Percentiles rank a stretch among this genome's conserved stretches.
phyloP scores from a whole-genome alignment of 1,140 invertebrate species.

The Megathymus violae region DNA sequence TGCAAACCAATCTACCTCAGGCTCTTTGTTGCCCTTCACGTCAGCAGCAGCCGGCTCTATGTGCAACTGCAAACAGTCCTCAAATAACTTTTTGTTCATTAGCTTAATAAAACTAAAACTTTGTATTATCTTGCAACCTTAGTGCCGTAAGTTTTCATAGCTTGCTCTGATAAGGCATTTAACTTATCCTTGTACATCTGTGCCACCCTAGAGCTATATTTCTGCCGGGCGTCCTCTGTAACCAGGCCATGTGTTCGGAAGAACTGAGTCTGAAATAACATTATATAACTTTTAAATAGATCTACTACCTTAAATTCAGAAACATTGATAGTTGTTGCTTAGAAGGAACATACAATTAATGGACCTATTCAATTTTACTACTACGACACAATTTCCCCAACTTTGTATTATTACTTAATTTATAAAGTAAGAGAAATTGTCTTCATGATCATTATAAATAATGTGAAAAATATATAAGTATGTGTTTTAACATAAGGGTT shows the following conservation, averaged over 20 bases:
- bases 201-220: slow-evolving; percentile 98
- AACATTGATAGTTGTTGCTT: no score
- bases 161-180: slow-evolving; percentile 90
- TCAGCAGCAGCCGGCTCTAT: slow-evolving; percentile 61
- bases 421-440: no score
- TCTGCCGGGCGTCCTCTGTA: slow-evolving; percentile 97
- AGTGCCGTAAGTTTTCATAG: slow-evolving; percentile 94
- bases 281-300: no score
- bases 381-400: no score
- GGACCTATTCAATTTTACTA: no score
- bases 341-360: no score
- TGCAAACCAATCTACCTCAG: slow-evolving; percentile 79
- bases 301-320: no score
- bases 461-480: no score
- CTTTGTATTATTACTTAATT: no score
- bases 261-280: slow-evolving; percentile 90
- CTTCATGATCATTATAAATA: no score
- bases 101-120: background rate
- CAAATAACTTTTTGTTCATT: background rate
- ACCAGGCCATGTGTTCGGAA: slow-evolving; percentile 97
- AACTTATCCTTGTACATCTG: slow-evolving; percentile 96
- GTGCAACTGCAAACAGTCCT: slow-evolving; percentile 56
- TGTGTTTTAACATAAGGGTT: no score
- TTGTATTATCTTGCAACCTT: slow-evolving; percentile 86
- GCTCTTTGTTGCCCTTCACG: slow-evolving; percentile 61